Conservation (phyloP, 2,113 vertebrate genomes). For the Catharus minimus region DNA sequence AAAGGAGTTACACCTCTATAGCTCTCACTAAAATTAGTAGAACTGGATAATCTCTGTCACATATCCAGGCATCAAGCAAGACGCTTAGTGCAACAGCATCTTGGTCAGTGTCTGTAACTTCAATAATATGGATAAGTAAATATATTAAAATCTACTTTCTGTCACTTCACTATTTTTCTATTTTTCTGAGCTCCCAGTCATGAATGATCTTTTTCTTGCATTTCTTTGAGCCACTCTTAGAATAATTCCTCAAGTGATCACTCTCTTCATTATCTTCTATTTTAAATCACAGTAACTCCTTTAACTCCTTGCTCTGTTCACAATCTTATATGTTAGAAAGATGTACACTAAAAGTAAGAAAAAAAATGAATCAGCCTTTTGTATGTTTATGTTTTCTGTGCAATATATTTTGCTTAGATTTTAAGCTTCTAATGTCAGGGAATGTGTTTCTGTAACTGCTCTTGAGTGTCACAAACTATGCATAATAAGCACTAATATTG, state of each 20-base stretch:
- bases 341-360: neutral
- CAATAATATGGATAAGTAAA: neutral
- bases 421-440: neutral
- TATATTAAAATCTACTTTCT: neutral
- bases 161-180: neutral
- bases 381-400: neutral
- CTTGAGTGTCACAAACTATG: neutral
- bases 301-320: neutral
- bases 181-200: neutral
- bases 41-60: neutral
- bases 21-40: neutral
- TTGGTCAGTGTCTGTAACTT: neutral
- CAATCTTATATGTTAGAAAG: neutral
- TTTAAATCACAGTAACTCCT: neutral
- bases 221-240: neutral
- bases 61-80: neutral
- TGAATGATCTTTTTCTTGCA: neutral
- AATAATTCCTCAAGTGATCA: neutral
- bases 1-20: neutral
- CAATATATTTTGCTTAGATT: neutral
- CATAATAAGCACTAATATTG: neutral
- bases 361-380: neutral
- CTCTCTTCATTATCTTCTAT: neutral
- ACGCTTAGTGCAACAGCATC: neutral
- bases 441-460: neutral